A percentile compares a stretch with the other conserved stretches of the same genome.
Conservation (phyloP, 2,113 vertebrate genomes). For the Cervus canadensis region DNA sequence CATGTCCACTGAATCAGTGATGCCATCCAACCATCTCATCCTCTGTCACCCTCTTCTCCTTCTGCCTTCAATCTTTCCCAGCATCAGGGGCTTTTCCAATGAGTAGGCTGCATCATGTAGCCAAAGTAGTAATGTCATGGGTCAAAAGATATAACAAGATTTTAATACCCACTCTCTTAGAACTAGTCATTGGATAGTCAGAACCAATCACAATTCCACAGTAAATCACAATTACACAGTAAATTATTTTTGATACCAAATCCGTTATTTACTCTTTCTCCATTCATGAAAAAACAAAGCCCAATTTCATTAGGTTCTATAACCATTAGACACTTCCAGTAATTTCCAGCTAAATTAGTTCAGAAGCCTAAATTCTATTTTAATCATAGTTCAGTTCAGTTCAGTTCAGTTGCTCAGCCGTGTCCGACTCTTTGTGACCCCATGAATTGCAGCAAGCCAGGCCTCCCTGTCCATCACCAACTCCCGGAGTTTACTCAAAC, state of each 20-base stretch:
- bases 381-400: background rate
- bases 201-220: background rate
- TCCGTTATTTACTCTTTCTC: background rate
- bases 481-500: too few species aligned
- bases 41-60: background rate
- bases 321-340: background rate
- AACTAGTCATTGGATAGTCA: background rate
- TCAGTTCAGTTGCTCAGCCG: too few species aligned
- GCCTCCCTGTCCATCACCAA: too few species aligned
- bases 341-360: slow-evolving; percentile 42
- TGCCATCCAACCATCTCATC: background rate
- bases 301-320: background rate
- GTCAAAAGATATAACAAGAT: background rate
- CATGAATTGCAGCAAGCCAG: too few species aligned
- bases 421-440: too few species aligned
- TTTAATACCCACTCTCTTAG: background rate
- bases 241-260: background rate
- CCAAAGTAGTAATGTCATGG: background rate
- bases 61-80: background rate
- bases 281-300: background rate
- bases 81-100: background rate
- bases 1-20: background rate
- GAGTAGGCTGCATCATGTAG: background rate
- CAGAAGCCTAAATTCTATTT: slow-evolving; percentile 48
- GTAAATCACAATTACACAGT: background rate